Conservation (phyloP, 2,113 vertebrate species). For the Thamnophis sirtalis region DNA sequence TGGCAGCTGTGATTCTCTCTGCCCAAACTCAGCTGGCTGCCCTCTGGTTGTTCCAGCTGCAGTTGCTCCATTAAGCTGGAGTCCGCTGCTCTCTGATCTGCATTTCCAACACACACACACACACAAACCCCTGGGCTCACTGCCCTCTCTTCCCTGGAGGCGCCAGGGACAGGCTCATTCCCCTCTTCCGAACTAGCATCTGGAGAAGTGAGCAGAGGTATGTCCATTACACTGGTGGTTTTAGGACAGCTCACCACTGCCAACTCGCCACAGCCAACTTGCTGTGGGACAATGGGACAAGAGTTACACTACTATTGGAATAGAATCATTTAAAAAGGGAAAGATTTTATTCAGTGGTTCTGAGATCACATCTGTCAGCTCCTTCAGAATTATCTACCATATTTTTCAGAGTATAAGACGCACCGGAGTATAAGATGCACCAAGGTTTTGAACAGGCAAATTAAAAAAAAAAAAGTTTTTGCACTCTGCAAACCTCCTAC, state of each 20-base stretch:
- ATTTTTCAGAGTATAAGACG: no score
- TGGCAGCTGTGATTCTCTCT: not conserved
- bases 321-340: not conserved
- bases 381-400: not conserved
- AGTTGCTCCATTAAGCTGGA: not conserved
- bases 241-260: not conserved
- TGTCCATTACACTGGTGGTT: not conserved
- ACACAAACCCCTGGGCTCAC: not conserved
- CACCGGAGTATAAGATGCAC: no score
- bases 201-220: not conserved
- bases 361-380: not conserved
- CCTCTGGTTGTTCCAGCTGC: not conserved
- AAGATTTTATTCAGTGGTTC: not conserved
- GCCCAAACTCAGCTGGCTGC: not conserved
- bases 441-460: no score
- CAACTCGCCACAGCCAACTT: not conserved
- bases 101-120: not conserved
- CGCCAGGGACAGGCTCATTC: not conserved
- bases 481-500: no score
- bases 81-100: not conserved
- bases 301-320: not conserved
- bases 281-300: not conserved
- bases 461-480: no score
- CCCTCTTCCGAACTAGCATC: not conserved
- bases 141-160: not conserved